A percentile compares a stretch with the other conserved stretches of the same genome.
phyloP scores from a whole-genome alignment of 2,888 invertebrate genomes.

The Euclidia mi region DNA sequence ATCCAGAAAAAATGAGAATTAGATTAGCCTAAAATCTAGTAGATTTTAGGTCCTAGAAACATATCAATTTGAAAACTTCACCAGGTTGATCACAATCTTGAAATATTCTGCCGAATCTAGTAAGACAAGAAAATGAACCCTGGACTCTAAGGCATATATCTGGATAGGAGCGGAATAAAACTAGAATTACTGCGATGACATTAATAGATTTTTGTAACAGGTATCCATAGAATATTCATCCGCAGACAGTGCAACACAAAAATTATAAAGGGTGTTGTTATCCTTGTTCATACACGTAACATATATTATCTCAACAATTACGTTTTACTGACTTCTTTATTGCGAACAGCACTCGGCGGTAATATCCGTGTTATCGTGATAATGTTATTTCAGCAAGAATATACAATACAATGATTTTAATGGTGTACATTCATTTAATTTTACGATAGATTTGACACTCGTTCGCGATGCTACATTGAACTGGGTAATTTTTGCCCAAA shows the following conservation, averaged over 20 bases:
- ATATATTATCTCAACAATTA: conserved; percentile 8
- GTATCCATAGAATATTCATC: too few relatives aligned
- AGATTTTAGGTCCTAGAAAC: too few relatives aligned
- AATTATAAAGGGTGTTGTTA: conserved; percentile 5
- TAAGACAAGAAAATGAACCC: too few relatives aligned
- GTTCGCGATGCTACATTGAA: background rate
- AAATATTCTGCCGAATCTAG: too few relatives aligned
- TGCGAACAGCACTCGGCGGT: conserved; percentile 11
- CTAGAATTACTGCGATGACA: too few relatives aligned
- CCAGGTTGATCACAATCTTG: too few relatives aligned
- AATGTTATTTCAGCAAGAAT: background rate
- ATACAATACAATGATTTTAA: background rate
- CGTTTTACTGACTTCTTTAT: conserved; percentile 20
- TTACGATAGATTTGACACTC: background rate
- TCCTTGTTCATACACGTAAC: conserved; percentile 8
- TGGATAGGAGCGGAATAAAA: too few relatives aligned
- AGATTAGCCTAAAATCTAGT: too few relatives aligned
- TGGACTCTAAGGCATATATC: too few relatives aligned
- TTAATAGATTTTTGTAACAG: too few relatives aligned
- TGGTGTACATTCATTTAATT: background rate
- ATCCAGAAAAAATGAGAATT: too few relatives aligned
- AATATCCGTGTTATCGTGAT: conserved; percentile 6
- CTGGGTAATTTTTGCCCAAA: background rate
- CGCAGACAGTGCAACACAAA: background rate
- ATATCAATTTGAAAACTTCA: too few relatives aligned